A percentile compares a stretch with the other conserved stretches of the same genome.
Evolutionary conservation across 2,888 invertebrate species (phyloP).

Genomic region (Sphinx pinastri): DNA sequence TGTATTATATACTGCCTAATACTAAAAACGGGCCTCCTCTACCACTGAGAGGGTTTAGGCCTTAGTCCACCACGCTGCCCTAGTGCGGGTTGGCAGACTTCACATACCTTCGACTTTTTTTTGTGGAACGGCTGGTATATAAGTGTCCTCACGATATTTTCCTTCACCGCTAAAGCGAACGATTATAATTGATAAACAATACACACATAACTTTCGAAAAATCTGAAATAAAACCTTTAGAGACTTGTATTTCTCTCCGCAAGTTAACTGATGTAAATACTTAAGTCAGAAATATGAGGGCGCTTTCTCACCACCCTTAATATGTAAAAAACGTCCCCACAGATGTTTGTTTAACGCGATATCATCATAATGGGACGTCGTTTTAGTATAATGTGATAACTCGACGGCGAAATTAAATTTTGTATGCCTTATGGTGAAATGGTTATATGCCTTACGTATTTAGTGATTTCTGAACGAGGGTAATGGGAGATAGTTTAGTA

Average conservation of each 20-base stretch:
- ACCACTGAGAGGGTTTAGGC: too few species aligned
- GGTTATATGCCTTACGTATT: slow-evolving; percentile 33
- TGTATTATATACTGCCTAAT: too few species aligned
- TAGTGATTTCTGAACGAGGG: slow-evolving; percentile 21
- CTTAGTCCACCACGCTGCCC: too few species aligned
- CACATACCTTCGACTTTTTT: too few species aligned
- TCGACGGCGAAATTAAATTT: slow-evolving; percentile 36
- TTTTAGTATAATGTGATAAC: slow-evolving; percentile 33
- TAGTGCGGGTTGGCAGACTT: too few species aligned
- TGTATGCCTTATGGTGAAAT: slow-evolving; percentile 33
- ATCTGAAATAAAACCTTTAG: neutral
- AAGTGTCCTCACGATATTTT: too few species aligned
- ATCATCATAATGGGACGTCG: slow-evolving; percentile 18
- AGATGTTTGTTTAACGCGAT: slow-evolving; percentile 24
- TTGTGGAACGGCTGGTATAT: too few species aligned
- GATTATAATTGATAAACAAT: too few species aligned
- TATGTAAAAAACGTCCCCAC: slow-evolving; percentile 10
- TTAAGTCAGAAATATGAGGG: neutral
- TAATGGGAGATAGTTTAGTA: slow-evolving; percentile 6
- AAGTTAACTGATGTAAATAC: neutral
- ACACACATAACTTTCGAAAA: too few species aligned
- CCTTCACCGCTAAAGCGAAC: too few species aligned
- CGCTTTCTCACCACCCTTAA: slow-evolving; percentile 14
- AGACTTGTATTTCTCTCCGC: neutral
- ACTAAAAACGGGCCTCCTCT: too few species aligned